A percentile compares a stretch with the other conserved stretches of the same genome.
Evolutionary conservation across 2,113 vertebrate species (phyloP).

Genomic region (Atrichornis clamosus): DNA sequence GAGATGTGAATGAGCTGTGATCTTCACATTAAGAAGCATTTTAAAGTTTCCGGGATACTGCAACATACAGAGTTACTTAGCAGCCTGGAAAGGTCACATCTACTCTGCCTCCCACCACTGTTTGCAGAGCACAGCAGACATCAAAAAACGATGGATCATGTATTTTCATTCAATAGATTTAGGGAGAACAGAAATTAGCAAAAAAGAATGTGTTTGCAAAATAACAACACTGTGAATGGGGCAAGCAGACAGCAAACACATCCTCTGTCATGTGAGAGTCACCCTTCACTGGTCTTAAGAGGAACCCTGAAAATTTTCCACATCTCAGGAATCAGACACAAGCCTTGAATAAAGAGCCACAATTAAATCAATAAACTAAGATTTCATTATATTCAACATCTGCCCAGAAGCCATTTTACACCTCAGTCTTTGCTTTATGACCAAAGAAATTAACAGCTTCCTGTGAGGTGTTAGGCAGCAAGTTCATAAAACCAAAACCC

Average conservation of each 20-base stretch:
- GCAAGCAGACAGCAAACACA: not conserved
- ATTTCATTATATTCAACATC: slow-evolving; percentile 40
- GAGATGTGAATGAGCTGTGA: slow-evolving; percentile 31
- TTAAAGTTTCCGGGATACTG: slow-evolving; percentile 25
- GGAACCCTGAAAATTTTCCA: not conserved
- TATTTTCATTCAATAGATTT: not conserved
- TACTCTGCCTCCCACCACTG: not conserved
- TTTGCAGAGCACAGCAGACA: not conserved
- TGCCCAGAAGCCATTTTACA: slow-evolving; percentile 11
- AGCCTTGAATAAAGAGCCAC: not conserved
- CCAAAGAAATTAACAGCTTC: slow-evolving; percentile 10
- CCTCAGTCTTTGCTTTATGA: slow-evolving; percentile 7
- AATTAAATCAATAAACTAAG: slow-evolving; percentile 39
- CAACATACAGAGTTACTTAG: slow-evolving; percentile 3
- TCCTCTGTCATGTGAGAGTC: not conserved
- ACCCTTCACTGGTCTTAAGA: not conserved
- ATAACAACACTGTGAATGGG: not conserved
- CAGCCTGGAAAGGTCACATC: slow-evolving; percentile 53
- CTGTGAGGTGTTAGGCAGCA: not conserved
- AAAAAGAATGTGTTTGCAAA: not conserved
- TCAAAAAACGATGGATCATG: not conserved
- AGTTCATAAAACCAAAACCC: not conserved
- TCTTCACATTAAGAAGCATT: slow-evolving; percentile 10
- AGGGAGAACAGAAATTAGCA: not conserved
- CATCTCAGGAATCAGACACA: not conserved